phyloP scores from a whole-genome alignment of 2,888 invertebrate species.

The Noctuana brunneofusca region DNA sequence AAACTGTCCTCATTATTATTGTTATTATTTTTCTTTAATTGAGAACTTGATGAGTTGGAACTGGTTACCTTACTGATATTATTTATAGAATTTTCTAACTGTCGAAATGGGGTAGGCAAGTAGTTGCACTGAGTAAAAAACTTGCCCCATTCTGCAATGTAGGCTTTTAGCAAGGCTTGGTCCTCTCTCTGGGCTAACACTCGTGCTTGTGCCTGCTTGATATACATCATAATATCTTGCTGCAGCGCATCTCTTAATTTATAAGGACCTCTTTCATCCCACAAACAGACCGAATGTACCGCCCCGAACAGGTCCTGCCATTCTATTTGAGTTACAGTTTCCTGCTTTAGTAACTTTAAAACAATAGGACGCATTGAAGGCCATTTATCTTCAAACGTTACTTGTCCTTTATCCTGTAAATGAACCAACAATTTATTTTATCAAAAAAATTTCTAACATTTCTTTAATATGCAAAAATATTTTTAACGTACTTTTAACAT shows the following conservation, averaged over 20 bases:
- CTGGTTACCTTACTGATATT: constrained; percentile 72
- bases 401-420: constrained; percentile 89
- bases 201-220: constrained; percentile 94
- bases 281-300: constrained; percentile 97
- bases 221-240: constrained; percentile 96
- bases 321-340: constrained; percentile 95
- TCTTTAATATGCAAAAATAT: constrained; percentile 8
- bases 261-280: constrained; percentile 97
- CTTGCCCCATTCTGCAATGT: constrained; percentile 98
- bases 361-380: constrained; percentile 97
- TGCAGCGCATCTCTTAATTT: constrained; percentile 94
- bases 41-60: constrained; percentile 67
- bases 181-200: constrained; percentile 96
- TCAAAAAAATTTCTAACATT: not conserved
- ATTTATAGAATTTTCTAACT: constrained; percentile 93
- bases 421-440: not conserved
- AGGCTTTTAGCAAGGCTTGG: constrained; percentile 96
- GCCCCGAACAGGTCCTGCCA: constrained; percentile 99
- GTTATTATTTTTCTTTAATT: constrained; percentile 74
- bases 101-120: constrained; percentile 96
- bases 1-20: constrained; percentile 92
- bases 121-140: constrained; percentile 99
- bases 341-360: constrained; percentile 95
- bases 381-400: constrained; percentile 98
- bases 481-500: constrained; percentile 36